Base-by-base conservation (phyloP, 2,888 invertebrate species). In the Adelphocoris suturalis region DNA sequence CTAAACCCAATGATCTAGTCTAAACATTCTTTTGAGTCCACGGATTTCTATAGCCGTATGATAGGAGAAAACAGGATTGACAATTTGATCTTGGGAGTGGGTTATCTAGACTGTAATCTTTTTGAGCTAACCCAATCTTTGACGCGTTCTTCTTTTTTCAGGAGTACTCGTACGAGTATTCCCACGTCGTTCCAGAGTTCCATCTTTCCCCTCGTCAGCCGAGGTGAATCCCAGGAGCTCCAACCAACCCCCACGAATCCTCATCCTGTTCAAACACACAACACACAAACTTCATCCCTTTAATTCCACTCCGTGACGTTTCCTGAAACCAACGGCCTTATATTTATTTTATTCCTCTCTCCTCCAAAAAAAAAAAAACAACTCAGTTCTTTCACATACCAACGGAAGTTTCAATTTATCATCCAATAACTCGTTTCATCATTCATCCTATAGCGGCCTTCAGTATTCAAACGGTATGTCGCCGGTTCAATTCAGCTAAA, bases 361-460 rank as follows among this genome's bases (percentile, higher is more conserved):
- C n/a, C 19, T 23, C 68, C 68, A 5, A 37, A 23, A 12, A 68
- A 68, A 68, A 12, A 68, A 68, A 27, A 68, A n/a, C n/a, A n/a
- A 68, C 68, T 68, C 68, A 19, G 23, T 68, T 68, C 68, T 68
- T 68, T 68, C 23, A 68, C 19, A 68, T 27, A 12, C 23, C 19
- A 7, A 68, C 68, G 68, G 19, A 27, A 23, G 68, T 68, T 68
- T 68, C 68, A 23, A 68, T 68, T 68, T 68, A 68, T 68, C 68
- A 23, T 68, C 68, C 68, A 68, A 68, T 68, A 68, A 68, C 19
- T 23, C 68, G 68, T 68, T 68, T 68, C 68, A 68, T 68, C 68
- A 68, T 68, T 27, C 68, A 68, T 23, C 68, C 23, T 12, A n/a
- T 0, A 19, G 68, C 23, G 27, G 68, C 68, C 27, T 68, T 68